Conservation (phyloP, 2,797 vertebrate genomes). For the Peromyscus aztecus region DNA sequence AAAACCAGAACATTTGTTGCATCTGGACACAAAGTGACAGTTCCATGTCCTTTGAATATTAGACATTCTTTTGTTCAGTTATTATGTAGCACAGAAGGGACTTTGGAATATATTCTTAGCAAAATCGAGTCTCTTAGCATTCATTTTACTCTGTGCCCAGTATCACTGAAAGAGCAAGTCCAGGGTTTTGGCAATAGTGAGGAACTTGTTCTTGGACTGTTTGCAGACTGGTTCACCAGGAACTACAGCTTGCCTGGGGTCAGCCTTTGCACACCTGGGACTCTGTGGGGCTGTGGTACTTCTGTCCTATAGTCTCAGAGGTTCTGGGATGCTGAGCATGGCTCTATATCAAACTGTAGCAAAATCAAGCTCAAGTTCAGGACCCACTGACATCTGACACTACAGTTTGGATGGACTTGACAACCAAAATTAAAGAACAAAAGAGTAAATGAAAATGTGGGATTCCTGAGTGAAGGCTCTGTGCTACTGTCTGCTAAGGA, state of each 20-base stretch:
- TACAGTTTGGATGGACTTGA: not conserved
- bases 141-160: not conserved
- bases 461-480: not conserved
- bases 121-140: not conserved
- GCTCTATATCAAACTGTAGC: not conserved
- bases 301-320: not conserved
- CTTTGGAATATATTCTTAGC: not conserved
- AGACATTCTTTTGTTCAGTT: conserved; percentile 19
- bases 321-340: not conserved
- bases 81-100: not conserved
- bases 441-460: not conserved
- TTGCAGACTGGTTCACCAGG: not conserved
- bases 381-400: no score
- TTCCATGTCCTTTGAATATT: not conserved
- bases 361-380: no score
- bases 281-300: no score
- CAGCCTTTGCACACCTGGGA: not conserved
- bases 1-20: not conserved
- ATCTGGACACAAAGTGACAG: not conserved
- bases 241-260: not conserved
- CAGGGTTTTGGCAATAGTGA: not conserved
- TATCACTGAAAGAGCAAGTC: not conserved
- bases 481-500: no score
- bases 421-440: not conserved
- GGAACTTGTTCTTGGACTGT: not conserved